Percentiles rank a stretch among this genome's conserved stretches.
Evolutionary conservation across 2,113 vertebrate genomes (phyloP).

Genomic region (Polyodon spathula): DNA sequence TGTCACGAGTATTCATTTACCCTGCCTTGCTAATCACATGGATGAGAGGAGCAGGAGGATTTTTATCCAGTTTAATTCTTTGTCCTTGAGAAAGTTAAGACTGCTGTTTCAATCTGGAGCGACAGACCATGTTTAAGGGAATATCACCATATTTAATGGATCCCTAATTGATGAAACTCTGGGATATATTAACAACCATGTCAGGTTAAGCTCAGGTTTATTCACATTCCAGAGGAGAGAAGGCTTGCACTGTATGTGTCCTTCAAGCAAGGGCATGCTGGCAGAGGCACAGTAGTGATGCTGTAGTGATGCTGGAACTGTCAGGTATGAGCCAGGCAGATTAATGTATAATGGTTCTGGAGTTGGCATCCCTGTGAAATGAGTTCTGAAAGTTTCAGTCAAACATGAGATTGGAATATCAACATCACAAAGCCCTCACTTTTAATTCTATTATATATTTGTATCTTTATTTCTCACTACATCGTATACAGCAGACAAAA

Average conservation of each 20-base stretch:
- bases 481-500: too few relatives aligned
- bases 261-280: conserved; percentile 41
- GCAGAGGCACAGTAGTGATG: conserved; percentile 3
- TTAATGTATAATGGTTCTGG: background rate
- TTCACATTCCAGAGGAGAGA: conserved; percentile 29
- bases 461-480: too few relatives aligned
- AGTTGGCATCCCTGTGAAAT: too few relatives aligned
- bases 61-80: too few relatives aligned
- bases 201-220: conserved; percentile 31
- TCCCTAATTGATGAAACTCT: background rate
- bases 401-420: too few relatives aligned
- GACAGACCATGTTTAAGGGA: background rate
- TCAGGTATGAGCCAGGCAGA: conserved; percentile 1
- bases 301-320: background rate
- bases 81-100: too few relatives aligned
- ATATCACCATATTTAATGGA: background rate
- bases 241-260: conserved; percentile 19
- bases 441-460: too few relatives aligned
- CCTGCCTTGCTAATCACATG: too few relatives aligned
- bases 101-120: background rate
- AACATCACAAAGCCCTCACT: too few relatives aligned
- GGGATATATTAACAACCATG: background rate
- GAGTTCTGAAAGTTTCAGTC: too few relatives aligned
- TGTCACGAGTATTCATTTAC: too few relatives aligned
- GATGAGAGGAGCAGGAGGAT: too few relatives aligned